Conservation (phyloP, 2,888 invertebrate species). For the Hypercompe scribonia region DNA sequence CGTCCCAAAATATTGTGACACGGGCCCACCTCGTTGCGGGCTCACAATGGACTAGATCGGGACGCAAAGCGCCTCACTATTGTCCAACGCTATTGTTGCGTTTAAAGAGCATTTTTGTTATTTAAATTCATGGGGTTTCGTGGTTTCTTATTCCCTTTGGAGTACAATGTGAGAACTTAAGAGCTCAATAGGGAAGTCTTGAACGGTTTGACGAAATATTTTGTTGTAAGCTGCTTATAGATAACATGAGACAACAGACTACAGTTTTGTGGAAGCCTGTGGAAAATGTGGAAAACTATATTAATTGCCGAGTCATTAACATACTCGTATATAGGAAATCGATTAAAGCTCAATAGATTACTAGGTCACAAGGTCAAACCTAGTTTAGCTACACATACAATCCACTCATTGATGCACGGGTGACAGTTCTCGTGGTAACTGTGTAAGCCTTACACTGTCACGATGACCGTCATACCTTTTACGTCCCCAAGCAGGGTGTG, state of each 20-base stretch:
- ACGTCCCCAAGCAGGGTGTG: too few relatives aligned
- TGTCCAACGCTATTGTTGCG: slow-evolving; percentile 36
- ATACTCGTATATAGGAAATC: too few relatives aligned
- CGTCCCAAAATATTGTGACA: slow-evolving; percentile 70
- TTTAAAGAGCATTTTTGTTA: slow-evolving; percentile 44
- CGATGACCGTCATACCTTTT: too few relatives aligned
- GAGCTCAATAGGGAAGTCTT: not conserved
- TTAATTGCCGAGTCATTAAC: too few relatives aligned
- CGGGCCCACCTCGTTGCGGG: slow-evolving; percentile 42
- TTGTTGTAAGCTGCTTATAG: not conserved
- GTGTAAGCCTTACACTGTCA: too few relatives aligned
- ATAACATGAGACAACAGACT: not conserved
- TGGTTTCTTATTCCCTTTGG: slow-evolving; percentile 22
- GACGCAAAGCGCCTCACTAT: slow-evolving; percentile 39
- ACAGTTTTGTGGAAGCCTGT: too few relatives aligned
- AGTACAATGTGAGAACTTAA: not conserved
- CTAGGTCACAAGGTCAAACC: not conserved
- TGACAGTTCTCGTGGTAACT: too few relatives aligned
- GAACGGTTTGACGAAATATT: not conserved
- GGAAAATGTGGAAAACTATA: too few relatives aligned
- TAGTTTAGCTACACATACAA: not conserved
- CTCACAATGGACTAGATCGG: slow-evolving; percentile 40
- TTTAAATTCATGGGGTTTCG: slow-evolving; percentile 42
- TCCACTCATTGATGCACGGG: too few relatives aligned
- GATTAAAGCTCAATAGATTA: not conserved